phyloP scores from a whole-genome alignment of 2,113 vertebrate species.

The Meriones unguiculatus region DNA sequence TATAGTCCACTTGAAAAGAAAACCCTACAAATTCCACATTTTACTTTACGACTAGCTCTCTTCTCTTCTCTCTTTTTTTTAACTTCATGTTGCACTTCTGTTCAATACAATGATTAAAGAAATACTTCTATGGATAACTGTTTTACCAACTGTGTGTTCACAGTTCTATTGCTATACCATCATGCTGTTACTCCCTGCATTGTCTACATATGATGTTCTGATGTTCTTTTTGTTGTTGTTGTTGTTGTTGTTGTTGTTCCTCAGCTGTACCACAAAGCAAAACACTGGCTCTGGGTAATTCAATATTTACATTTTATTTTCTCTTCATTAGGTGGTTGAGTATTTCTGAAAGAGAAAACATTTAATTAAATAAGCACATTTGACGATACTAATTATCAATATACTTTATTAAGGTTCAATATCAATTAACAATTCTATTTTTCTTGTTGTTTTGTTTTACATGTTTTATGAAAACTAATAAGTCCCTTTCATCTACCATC shows the following conservation, averaged over 20 bases:
- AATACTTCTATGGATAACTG: background rate
- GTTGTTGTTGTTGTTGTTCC: background rate
- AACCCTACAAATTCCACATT: background rate
- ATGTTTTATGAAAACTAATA: background rate
- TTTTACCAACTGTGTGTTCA: background rate
- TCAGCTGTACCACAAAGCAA: background rate
- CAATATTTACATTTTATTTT: background rate
- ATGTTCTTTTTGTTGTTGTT: too few relatives aligned
- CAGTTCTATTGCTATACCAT: background rate
- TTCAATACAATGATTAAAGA: background rate
- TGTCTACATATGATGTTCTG: background rate
- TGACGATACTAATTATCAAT: background rate
- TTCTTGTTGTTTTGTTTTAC: slow-evolving; percentile 2
- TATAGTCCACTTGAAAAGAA: background rate
- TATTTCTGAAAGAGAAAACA: background rate
- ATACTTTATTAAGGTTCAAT: background rate
- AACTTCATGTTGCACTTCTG: background rate
- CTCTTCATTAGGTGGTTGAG: background rate
- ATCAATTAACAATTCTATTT: background rate
- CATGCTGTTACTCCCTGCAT: background rate
- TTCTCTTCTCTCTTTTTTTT: background rate
- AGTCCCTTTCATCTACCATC: background rate
- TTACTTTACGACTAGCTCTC: background rate
- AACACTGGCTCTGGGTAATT: background rate
- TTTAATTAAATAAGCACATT: background rate